Evolutionary conservation across 2,797 vertebrate genomes (phyloP), one percentile per base, ranked within the genome.

Genomic region (Protonibea diacanthus): DNA sequence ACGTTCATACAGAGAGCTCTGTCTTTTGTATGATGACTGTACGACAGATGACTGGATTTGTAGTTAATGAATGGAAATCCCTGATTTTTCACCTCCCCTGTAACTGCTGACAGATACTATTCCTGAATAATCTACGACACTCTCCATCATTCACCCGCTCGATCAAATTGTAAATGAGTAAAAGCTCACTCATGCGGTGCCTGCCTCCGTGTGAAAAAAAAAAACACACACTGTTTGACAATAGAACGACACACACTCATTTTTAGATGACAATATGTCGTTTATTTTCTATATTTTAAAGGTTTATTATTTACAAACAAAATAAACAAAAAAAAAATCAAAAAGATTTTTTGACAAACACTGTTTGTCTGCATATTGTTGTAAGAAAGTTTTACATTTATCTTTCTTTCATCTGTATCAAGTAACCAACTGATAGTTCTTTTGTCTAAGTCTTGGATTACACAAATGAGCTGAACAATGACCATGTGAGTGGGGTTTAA

Each of bases 201-300:
- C 55, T 1, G 21, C 58, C 74, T 55, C 60, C 33, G 20, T 29
- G 10, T 6, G 1, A 29, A 6, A 29, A 29, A 29, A 29, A 29
- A 25, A 60, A 17, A 12, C 63, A 48, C 55, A 40, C 63, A 40
- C 59, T 14, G 40, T 17, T 21, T 1, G n/a, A 64, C 68, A 80
- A 92, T 53, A 93, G 77, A 91, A 92, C 11, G 48, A 93, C 85
- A 85, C 90, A 87, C 85, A 78, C 85, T 71, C 71, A 18, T 53
- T 65, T 81, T 84, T 92, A 94, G 95, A 95, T 96, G 94, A 95
- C 94, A 95, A 95, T 94, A 95, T 94, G 94, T 95, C 91, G 91
- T 96, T 96, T 95, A 95, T 95, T 95, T 95, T 95, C 93, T 96
- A 96, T 94, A 94, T 95, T 95, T 95, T 95, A 95, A 96, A 96